A percentile compares a stretch with the other conserved stretches of the same genome.
phyloP scores from a whole-genome alignment of 2,113 vertebrate species.

The Crotalus tigris region DNA sequence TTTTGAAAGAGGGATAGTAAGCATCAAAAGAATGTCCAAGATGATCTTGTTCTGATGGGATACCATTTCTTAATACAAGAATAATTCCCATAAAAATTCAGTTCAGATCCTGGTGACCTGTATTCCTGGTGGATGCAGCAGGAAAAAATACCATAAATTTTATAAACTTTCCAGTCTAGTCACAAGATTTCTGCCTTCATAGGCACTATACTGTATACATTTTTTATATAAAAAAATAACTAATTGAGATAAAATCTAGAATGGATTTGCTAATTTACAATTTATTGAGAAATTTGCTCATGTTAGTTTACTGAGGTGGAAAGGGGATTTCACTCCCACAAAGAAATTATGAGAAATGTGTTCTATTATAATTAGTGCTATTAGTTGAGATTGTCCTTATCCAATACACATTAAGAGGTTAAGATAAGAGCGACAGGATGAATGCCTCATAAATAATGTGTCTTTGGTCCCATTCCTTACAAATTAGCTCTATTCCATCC shows the following conservation, averaged over 20 bases:
- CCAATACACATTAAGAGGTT: neutral
- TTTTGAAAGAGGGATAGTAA: neutral
- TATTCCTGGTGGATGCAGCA: neutral
- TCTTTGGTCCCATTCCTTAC: neutral
- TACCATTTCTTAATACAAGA: neutral
- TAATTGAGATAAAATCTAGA: neutral
- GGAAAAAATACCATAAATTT: neutral
- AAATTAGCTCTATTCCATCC: neutral
- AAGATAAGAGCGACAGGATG: neutral
- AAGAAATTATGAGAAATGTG: neutral
- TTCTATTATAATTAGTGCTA: neutral
- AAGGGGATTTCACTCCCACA: neutral
- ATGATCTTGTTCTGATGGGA: neutral
- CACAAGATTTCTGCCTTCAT: neutral
- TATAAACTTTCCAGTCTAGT: neutral
- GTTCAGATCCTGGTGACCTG: neutral
- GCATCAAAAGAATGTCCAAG: neutral
- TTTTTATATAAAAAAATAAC: neutral
- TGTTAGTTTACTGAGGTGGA: neutral
- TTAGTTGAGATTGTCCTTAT: neutral
- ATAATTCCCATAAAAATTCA: neutral
- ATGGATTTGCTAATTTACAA: neutral
- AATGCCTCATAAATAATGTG: neutral
- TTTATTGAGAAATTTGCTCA: neutral
- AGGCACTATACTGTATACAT: neutral